Percentiles rank a stretch among this genome's conserved stretches.
Conservation (phyloP, 2,113 vertebrate genomes). For the Serinus canaria region DNA sequence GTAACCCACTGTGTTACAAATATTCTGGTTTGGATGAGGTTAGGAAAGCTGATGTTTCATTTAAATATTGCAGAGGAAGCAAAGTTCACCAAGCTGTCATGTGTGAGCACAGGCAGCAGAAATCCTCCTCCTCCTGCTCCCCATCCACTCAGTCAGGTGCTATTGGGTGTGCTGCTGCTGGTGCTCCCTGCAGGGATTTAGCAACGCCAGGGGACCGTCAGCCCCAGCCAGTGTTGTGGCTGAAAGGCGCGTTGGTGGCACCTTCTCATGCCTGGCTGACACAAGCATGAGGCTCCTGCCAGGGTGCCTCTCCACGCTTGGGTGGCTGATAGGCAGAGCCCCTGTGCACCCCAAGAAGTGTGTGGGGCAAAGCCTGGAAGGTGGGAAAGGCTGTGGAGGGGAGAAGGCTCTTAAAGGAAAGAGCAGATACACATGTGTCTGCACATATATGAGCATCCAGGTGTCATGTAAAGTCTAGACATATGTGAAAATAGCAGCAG, state of each 20-base stretch:
- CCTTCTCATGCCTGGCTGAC: neutral
- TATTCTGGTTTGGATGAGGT: neutral
- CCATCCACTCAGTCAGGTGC: rapidly evolving
- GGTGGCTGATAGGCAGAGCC: neutral
- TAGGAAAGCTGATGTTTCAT: neutral
- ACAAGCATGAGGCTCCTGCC: neutral
- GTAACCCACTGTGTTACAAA: neutral
- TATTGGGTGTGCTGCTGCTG: neutral
- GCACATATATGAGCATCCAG: neutral
- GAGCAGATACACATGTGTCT: neutral
- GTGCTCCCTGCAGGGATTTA: neutral
- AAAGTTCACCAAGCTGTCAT: neutral
- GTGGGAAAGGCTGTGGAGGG: neutral
- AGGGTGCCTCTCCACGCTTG: neutral
- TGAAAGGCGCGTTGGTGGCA: neutral
- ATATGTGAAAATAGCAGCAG: neutral
- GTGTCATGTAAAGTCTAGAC: neutral
- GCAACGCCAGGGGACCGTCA: neutral
- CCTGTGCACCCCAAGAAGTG: neutral
- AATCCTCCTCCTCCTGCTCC: neutral
- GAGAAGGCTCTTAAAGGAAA: neutral
- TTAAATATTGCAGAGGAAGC: neutral
- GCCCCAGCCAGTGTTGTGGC: too few species aligned
- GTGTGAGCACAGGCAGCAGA: neutral
- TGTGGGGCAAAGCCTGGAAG: neutral